Percentiles rank a stretch among this genome's conserved stretches.
phyloP scores from a whole-genome alignment of 2,113 vertebrate species.

The Dicaeum eximium region DNA sequence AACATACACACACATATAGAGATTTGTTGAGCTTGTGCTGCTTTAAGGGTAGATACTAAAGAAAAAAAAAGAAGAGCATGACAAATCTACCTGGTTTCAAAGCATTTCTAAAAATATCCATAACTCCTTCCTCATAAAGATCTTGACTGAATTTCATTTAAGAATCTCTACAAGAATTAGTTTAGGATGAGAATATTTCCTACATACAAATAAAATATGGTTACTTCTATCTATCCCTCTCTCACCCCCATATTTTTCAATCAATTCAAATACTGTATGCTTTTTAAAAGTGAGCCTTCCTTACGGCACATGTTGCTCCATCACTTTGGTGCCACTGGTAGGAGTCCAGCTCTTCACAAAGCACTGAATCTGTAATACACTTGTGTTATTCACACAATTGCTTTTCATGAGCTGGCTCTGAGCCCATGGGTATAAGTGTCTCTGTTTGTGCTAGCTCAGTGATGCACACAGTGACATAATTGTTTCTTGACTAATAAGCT shows the following conservation, averaged over 20 bases:
- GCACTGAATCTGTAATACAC: not conserved
- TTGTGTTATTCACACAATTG: not conserved
- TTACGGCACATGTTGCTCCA: not conserved
- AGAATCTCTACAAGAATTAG: not conserved
- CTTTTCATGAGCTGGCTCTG: not conserved
- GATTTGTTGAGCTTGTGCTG: not conserved
- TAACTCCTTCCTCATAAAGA: not conserved
- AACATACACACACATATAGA: fast-evolving
- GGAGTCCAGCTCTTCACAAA: not conserved
- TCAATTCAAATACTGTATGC: not conserved
- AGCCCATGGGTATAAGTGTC: not conserved
- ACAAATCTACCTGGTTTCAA: not conserved
- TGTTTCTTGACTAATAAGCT: conserved; percentile 11
- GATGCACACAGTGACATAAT: not conserved
- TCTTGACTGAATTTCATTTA: not conserved
- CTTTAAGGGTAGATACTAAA: not conserved
- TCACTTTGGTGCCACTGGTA: not conserved
- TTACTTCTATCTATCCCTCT: not conserved
- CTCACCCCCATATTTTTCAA: not conserved
- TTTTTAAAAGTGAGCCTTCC: not conserved
- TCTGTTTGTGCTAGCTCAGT: not conserved
- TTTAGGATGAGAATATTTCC: not conserved
- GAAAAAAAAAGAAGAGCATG: not conserved
- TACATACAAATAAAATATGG: not conserved
- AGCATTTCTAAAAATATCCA: not conserved